Conservation (phyloP, 2,113 vertebrate genomes). For the Neolamprologus tretocephalus region DNA sequence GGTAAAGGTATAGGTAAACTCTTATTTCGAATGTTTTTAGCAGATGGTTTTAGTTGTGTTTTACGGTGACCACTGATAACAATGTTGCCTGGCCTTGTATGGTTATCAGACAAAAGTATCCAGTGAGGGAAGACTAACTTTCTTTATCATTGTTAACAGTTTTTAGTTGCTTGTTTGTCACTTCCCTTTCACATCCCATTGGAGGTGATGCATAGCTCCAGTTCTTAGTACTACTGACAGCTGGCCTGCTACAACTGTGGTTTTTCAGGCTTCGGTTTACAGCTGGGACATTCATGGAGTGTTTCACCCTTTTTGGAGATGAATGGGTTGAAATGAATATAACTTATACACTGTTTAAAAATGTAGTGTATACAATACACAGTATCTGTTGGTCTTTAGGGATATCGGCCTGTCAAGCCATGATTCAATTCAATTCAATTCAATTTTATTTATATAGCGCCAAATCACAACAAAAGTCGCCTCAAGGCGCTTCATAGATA, state of each 20-base stretch:
- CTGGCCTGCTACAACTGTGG: fast-evolving
- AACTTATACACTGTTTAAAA: background rate
- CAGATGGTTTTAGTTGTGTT: background rate
- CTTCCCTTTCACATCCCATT: background rate
- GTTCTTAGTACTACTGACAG: background rate
- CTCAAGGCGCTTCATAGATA: fast-evolving
- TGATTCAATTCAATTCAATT: background rate
- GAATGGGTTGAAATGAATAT: background rate
- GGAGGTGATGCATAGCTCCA: background rate
- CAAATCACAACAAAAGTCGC: too few relatives aligned
- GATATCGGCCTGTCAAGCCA: fast-evolving
- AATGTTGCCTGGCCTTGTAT: background rate
- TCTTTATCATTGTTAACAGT: background rate
- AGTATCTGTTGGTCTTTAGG: background rate
- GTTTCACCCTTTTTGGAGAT: background rate
- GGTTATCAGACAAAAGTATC: background rate
- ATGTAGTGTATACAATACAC: background rate
- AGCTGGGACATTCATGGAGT: background rate
- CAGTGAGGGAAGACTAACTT: background rate
- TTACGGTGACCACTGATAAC: background rate
- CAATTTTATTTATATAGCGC: too few relatives aligned
- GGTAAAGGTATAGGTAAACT: background rate
- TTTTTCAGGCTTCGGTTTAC: background rate
- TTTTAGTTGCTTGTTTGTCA: background rate
- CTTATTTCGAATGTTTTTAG: fast-evolving